Base-by-base conservation (phyloP, 2,113 vertebrate species). In the Solea solea region DNA sequence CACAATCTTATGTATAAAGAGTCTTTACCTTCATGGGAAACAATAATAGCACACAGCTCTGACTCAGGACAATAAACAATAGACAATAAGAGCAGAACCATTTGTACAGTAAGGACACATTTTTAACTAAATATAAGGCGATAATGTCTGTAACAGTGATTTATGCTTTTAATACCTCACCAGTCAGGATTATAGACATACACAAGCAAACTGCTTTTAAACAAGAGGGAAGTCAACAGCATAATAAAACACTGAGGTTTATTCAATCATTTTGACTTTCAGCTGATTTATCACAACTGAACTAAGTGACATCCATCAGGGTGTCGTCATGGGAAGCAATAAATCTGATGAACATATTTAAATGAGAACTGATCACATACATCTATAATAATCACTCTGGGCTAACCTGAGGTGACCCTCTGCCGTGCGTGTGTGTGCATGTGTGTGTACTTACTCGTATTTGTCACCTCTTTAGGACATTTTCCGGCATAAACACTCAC, bases 331-430 rank as follows among this genome's bases (percentile, higher is more conserved):
- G 3, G 41, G 59, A 58, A 63, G 54, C 68, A 64, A 64, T 76
- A 70, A 67, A 14, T 62, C 21, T 67, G 81, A 76, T 72, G 72
- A 59, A 64, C 60, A 34, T 57, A 52, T 72, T 68, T 40, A 58
- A 63, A 46, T 50, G 11, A 51, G 49, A 21, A 46, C n/a, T 11
- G 42, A 69, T 58, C 57, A 71, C 61, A 62, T 49, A 54, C 68
- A 49, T 39, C 50, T 9, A 42, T 74, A 72, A 80, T 34, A 87
- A 75, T 45, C 46, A 57, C 69, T 74, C 10, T 64, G 57, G 80
- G 79, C 84, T 74, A 44, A 77, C 71, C 76, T 77, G 58, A 65
- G 65, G 9, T 53, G 63, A 83, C 70, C 73, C 45, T 13, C 25
- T 42, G 49, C 55, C 50, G 25, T 67, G 27, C 21, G 49, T 49